Conservation (phyloP, 37 sponge, comb jelly and placozoan genomes). For the Haliclona indistincta region DNA sequence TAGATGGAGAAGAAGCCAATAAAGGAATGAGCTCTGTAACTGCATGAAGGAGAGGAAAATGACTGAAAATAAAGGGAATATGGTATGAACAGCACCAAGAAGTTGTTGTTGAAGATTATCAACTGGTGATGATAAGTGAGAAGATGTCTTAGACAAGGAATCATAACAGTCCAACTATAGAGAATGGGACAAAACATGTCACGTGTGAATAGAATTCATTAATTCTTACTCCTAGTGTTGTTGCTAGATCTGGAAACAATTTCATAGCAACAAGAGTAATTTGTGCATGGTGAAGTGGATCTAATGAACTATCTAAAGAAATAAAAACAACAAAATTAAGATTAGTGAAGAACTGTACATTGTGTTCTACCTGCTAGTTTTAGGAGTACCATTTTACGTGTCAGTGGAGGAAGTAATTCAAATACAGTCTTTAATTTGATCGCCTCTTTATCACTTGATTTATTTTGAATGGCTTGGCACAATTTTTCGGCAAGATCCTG, state of each 20-base stretch:
- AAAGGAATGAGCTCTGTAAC: constrained; percentile 78
- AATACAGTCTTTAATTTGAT: constrained; percentile 35
- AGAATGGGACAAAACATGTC: neutral
- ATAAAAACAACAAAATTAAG: neutral
- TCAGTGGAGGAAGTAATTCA: constrained; percentile 35
- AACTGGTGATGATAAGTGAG: constrained; percentile 16
- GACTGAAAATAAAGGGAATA: neutral
- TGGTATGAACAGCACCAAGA: constrained; percentile 32
- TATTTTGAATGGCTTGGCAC: constrained; percentile 9
- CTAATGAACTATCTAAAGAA: constrained; percentile 20
- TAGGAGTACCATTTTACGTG: constrained; percentile 46
- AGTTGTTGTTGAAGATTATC: constrained; percentile 44
- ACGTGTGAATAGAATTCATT: neutral
- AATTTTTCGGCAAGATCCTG: constrained; percentile 17
- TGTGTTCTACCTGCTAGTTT: constrained; percentile 60
- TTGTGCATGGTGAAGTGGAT: constrained; percentile 35
- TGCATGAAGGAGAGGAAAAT: neutral
- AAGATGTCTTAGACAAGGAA: constrained; percentile 45
- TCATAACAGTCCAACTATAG: constrained; percentile 63
- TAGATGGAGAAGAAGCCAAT: constrained; percentile 49
- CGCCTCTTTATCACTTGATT: neutral
- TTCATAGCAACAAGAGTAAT: constrained; percentile 58
- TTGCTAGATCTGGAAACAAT: constrained; percentile 67
- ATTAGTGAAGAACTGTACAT: neutral
- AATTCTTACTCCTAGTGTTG: constrained; percentile 62